These are phyloP conservation scores for Toxotes lorentzi DNA, from an alignment of 2,797 vertebrate genomes.

Conservation along the genomic window DNA sequence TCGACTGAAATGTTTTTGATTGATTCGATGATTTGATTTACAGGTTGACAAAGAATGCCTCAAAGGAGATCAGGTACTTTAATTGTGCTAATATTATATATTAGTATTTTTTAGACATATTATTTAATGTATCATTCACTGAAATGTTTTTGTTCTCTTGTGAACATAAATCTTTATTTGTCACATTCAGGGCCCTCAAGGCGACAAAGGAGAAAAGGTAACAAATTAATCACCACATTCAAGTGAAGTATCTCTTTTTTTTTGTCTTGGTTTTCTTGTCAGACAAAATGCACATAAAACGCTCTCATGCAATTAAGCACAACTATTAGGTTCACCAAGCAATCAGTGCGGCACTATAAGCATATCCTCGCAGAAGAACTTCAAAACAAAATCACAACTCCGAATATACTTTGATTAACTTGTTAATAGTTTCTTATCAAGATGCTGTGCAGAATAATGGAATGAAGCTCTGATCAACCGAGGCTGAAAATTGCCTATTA, in stretches of 20 bases:
- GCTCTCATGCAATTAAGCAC: conserved; percentile 41
- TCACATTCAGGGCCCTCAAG: conserved; percentile 60
- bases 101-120: not conserved
- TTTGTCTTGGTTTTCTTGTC: conserved; percentile 17
- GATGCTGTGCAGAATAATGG: conserved; percentile 64
- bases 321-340: conserved; percentile 51
- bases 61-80: conserved; percentile 83
- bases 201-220: conserved; percentile 81
- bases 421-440: conserved; percentile 70
- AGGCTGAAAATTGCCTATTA: conserved; percentile 73
- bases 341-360: conserved; percentile 50
- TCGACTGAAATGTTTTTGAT: conserved; percentile 22
- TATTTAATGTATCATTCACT: not conserved
- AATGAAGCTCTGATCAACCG: conserved; percentile 64
- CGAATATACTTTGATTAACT: conserved; percentile 68
- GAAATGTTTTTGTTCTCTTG: conserved; percentile 28
- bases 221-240: conserved; percentile 34
- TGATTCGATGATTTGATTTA: conserved; percentile 50
- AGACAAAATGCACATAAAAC: conserved; percentile 23
- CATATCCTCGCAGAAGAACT: conserved; percentile 41
- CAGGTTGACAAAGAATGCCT: conserved; percentile 71
- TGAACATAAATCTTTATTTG: conserved; percentile 40
- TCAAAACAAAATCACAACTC: conserved; percentile 50
- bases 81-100: not conserved
- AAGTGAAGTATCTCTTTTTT: conserved; percentile 1